These are phyloP conservation scores for Hozukius guyotensis DNA, from an alignment of 2,797 vertebrate species.

Conservation along the genomic window DNA sequence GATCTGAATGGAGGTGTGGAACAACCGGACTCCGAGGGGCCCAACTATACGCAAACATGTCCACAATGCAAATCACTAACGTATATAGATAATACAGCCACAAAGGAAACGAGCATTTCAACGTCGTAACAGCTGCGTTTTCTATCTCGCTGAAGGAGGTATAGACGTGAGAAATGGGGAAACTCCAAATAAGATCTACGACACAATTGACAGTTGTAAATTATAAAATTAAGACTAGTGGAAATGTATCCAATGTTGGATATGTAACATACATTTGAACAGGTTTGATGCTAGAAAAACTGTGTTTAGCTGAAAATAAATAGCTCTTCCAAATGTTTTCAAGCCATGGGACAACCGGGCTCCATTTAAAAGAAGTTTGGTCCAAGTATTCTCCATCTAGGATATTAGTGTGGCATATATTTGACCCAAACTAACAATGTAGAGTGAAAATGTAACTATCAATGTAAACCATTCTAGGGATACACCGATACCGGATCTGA, in stretches of 20 bases:
- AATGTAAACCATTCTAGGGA: no score
- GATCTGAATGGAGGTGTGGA: background rate
- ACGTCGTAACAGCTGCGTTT: background rate
- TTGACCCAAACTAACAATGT: no score
- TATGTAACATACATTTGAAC: background rate
- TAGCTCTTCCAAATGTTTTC: no score
- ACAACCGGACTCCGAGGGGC: background rate
- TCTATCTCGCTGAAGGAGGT: background rate
- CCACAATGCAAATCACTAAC: conserved; percentile 20
- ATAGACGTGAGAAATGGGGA: background rate
- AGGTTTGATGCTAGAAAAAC: no score
- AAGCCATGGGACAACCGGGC: no score
- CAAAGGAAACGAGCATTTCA: background rate
- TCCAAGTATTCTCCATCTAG: no score
- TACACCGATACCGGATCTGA: no score
- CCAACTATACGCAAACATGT: background rate
- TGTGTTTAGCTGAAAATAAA: no score
- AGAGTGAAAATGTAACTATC: no score
- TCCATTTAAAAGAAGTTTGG: no score
- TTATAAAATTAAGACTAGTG: background rate
- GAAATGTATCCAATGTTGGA: background rate
- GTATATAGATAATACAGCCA: background rate
- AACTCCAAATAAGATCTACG: background rate
- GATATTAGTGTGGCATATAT: no score
- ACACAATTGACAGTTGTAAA: background rate